Evolutionary conservation across 2,888 invertebrate genomes (phyloP).

Genomic region (Campaea margaritaria): DNA sequence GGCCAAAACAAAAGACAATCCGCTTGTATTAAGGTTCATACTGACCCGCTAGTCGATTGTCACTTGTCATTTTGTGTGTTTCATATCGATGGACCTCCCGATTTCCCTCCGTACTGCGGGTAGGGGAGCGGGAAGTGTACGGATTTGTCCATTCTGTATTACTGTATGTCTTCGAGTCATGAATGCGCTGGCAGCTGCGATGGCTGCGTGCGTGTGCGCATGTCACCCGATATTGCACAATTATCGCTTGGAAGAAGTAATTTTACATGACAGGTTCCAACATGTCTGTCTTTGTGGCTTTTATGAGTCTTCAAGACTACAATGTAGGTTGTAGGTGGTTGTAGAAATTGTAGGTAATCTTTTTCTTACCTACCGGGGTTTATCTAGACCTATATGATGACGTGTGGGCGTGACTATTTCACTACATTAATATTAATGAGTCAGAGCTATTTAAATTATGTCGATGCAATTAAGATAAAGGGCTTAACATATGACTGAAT

Average conservation of each 20-base stretch:
- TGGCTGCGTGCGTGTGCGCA: conserved; percentile 17
- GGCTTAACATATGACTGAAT: background rate
- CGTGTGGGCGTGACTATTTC: no score
- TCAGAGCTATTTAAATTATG: background rate
- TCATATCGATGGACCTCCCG: no score
- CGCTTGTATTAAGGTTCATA: no score
- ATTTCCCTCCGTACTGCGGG: no score
- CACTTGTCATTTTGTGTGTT: no score
- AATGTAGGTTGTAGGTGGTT: background rate
- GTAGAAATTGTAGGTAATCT: background rate
- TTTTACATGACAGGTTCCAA: conserved; percentile 29
- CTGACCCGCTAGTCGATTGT: no score
- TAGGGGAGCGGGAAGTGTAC: no score
- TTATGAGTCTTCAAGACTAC: background rate
- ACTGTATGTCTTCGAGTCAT: conserved; percentile 12
- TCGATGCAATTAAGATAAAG: background rate
- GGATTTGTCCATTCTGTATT: no score
- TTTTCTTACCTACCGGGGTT: background rate
- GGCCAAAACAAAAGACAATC: no score
- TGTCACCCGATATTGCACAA: conserved; percentile 31
- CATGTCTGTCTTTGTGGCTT: conserved; percentile 23
- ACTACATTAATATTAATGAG: background rate
- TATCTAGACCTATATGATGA: no score
- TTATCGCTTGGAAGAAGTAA: conserved; percentile 3
- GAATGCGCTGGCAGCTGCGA: background rate